A percentile compares a stretch with the other conserved stretches of the same genome.
Evolutionary conservation across 2,113 vertebrate genomes (phyloP).

Genomic region (Alouatta palliata): DNA sequence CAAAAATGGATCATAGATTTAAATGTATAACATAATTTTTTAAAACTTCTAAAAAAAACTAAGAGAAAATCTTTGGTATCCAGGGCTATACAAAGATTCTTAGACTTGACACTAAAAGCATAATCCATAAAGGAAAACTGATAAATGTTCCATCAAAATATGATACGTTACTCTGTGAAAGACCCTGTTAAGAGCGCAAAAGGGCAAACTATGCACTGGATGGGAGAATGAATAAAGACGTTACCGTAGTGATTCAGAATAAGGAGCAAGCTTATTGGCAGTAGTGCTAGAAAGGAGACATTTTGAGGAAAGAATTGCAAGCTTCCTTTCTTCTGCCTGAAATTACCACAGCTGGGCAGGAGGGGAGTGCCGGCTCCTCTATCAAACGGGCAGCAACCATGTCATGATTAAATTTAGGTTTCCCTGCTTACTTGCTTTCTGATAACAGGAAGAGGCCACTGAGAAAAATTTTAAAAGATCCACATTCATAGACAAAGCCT

Average conservation of each 20-base stretch:
- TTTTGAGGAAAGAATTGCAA: neutral
- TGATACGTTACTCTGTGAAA: neutral
- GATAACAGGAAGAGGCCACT: neutral
- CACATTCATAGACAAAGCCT: neutral
- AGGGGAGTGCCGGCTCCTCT: neutral
- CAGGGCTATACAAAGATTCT: neutral
- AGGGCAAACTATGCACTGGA: neutral
- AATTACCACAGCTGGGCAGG: neutral
- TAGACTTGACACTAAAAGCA: neutral
- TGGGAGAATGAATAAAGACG: neutral
- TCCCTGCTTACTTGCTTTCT: neutral
- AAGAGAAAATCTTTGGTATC: neutral
- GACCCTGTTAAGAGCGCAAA: neutral
- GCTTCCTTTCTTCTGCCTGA: neutral
- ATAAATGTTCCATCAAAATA: neutral
- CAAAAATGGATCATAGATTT: neutral
- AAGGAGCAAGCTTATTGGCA: neutral
- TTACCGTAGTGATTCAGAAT: no score
- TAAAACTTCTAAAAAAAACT: neutral
- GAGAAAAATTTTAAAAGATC: neutral
- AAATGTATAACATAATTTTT: neutral
- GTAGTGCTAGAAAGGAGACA: neutral
- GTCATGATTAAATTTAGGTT: neutral
- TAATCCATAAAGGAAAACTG: neutral
- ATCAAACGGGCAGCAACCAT: accelerated